Evolutionary conservation across 2,888 invertebrate species (phyloP), one percentile per base, ranked within the genome.

Genomic region (Drosophila infuscata): DNA sequence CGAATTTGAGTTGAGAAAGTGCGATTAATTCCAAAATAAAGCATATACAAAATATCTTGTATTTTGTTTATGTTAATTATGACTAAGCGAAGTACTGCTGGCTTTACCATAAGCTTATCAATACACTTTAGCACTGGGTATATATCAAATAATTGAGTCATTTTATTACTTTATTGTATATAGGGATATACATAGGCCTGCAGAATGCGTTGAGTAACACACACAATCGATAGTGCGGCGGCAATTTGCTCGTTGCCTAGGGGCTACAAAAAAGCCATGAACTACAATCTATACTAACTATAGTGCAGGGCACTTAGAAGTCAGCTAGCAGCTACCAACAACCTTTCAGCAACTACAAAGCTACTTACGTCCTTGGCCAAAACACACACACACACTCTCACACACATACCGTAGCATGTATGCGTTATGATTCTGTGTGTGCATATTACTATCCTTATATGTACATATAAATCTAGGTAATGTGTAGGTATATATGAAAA

Each of bases 151-250:
- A 43, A 20, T 2, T 43, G 20, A 43, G 11, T 11, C 5, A 20
- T 43, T 43, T 20, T 43, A 41, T 20, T 9, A 20, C 2, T n/a
- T n/a, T 41, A 20, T 20, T 20, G 20, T 43, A 11, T 20, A 12
- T 56, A 38, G 20, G 11, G 49, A 56, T 48, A 35, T 48, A 43
- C 33, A 75, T 41, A 15, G 60, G 5, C 11, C 41, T 41, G 25
- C 32, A 36, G 25, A 54, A 17, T 38, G 30, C 25, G 43, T 57
- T 65, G 15, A 69, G 51, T 59, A 64, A 58, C 35, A 53, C 56
- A 41, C 68, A 32, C 70, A 75, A 82, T 82, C 82, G 79, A 85
- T 85, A 56, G 11, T 4, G n/a, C 56, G 62, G 51, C 56, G 64
- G 78, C 75, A 72, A 59, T 69, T 70, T 70, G 71, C 60, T 70